These are phyloP conservation scores for Anarhynchus alexandrinus DNA, from an alignment of 2,113 vertebrate species.

Conservation along the genomic window DNA sequence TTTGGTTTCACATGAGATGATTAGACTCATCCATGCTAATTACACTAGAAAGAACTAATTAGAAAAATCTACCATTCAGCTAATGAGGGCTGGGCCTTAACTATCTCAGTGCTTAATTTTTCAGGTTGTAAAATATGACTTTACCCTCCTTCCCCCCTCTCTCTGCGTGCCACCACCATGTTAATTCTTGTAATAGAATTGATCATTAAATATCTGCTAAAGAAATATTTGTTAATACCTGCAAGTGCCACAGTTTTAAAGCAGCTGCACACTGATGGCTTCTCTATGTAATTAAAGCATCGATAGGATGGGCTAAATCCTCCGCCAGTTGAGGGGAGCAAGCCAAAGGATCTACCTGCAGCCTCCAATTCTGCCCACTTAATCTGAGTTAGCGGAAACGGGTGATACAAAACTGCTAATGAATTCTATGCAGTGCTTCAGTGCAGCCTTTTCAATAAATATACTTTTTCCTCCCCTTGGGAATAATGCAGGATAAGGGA, in stretches of 20 bases:
- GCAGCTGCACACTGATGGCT: background rate
- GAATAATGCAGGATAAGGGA: constrained; percentile 42
- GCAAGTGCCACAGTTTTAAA: background rate
- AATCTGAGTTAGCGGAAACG: background rate
- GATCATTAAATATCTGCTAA: constrained; percentile 61
- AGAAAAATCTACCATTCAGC: constrained; percentile 92
- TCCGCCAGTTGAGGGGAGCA: background rate
- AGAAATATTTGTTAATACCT: constrained; percentile 46
- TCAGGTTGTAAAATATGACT: constrained; percentile 75
- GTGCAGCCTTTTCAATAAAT: constrained; percentile 31
- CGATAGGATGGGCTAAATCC: background rate
- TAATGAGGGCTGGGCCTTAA: constrained; percentile 94
- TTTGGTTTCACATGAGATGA: constrained; percentile 96
- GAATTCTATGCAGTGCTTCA: constrained; percentile 26
- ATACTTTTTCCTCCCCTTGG: constrained; percentile 22
- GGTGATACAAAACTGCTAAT: background rate
- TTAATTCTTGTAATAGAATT: constrained; percentile 54
- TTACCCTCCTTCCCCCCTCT: constrained; percentile 41
- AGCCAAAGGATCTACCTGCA: background rate
- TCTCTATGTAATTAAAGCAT: background rate
- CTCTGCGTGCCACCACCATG: constrained; percentile 26
- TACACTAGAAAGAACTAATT: constrained; percentile 97
- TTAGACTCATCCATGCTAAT: constrained; percentile 95
- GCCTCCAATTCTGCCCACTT: background rate
- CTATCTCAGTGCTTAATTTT: constrained; percentile 85